phyloP scores from a whole-genome alignment of 2,797 vertebrate genomes.

The Lutjanus campechanus region DNA sequence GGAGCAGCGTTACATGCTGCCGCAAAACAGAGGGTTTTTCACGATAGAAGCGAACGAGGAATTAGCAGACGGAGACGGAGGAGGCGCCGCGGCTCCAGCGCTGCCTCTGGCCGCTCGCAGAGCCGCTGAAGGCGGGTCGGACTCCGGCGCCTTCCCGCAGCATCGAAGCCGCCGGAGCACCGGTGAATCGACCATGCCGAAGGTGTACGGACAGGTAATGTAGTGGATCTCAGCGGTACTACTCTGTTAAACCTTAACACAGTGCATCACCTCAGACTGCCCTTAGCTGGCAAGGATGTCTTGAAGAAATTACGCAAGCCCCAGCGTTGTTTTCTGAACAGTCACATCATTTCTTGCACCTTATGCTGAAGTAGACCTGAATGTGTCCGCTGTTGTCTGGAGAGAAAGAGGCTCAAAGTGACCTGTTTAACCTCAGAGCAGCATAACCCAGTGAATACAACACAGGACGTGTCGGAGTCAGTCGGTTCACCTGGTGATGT shows the following conservation, averaged over 20 bases:
- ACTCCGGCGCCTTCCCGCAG: constrained; percentile 60
- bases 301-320: constrained; percentile 49
- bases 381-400: not conserved
- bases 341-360: constrained; percentile 38
- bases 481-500: constrained; percentile 4
- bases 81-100: constrained; percentile 66
- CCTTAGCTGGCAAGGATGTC: constrained; percentile 26
- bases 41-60: constrained; percentile 74
- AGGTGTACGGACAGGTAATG: constrained; percentile 95
- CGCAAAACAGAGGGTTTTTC: constrained; percentile 86
- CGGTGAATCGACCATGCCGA: constrained; percentile 84
- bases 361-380: not conserved
- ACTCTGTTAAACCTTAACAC: not conserved
- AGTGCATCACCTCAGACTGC: constrained; percentile 42
- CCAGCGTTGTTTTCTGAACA: constrained; percentile 31
- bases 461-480: not conserved
- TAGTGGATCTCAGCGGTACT: not conserved
- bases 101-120: constrained; percentile 68
- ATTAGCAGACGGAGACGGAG: constrained; percentile 65
- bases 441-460: not conserved
- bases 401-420: not conserved
- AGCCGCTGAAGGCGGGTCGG: constrained; percentile 60
- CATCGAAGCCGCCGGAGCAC: constrained; percentile 85
- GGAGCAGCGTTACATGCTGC: constrained; percentile 71
- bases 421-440: not conserved